These are phyloP conservation scores for Ptychoptera contaminata DNA, from an alignment of 2,888 invertebrate genomes.

Conservation along the genomic window DNA sequence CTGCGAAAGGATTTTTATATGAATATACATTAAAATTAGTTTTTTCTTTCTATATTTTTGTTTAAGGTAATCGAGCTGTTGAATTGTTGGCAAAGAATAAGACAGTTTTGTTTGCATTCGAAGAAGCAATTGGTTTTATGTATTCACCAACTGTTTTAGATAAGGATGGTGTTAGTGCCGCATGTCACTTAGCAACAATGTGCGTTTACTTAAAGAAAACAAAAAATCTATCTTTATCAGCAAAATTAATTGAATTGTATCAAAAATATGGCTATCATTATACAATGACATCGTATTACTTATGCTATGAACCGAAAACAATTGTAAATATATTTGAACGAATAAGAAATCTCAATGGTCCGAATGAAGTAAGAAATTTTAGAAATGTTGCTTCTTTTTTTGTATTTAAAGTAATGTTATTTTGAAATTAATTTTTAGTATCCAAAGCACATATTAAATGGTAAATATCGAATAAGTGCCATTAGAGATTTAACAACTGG, in stretches of 20 bases:
- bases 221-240: conserved; percentile 36
- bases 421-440: conserved; percentile 39
- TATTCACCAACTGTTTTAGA: conserved; percentile 76
- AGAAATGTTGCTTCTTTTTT: background rate
- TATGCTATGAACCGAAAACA: conserved; percentile 57
- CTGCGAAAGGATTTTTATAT: conserved; percentile 1
- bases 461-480: conserved; percentile 44
- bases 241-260: conserved; percentile 63
- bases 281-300: conserved; percentile 75
- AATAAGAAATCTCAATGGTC: conserved; percentile 55
- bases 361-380: conserved; percentile 37
- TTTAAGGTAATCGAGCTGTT: conserved; percentile 53
- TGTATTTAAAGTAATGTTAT: background rate
- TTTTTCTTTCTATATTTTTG: background rate
- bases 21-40: background rate
- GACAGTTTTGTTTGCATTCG: conserved; percentile 81
- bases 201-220: conserved; percentile 48
- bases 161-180: conserved; percentile 92
- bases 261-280: conserved; percentile 77
- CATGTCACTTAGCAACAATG: conserved; percentile 62
- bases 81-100: conserved; percentile 57
- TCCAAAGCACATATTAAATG: conserved; percentile 45
- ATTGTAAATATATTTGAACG: conserved; percentile 65
- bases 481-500: conserved; percentile 82
- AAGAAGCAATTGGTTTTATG: conserved; percentile 99